These are phyloP conservation scores for Myotis myotis DNA, from an alignment of 2,797 vertebrate species.

Conservation along the genomic window DNA sequence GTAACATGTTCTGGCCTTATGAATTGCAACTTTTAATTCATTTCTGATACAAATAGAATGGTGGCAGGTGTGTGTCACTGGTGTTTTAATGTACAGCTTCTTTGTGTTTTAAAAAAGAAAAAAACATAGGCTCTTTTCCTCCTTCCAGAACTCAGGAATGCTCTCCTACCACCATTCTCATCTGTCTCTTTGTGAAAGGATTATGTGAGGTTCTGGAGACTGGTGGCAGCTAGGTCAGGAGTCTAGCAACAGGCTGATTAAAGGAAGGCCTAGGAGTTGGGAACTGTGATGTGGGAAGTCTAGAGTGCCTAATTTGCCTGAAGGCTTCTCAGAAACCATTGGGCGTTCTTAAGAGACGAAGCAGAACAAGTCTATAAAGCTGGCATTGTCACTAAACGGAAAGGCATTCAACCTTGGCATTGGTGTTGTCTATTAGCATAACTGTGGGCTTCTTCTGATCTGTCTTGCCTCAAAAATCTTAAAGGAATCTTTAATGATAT, in stretches of 20 bases:
- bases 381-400: neutral
- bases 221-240: neutral
- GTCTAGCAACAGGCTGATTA: neutral
- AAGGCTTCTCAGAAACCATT: neutral
- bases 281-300: neutral
- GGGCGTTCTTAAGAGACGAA: slow-evolving; percentile 35
- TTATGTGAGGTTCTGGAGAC: neutral
- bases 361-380: neutral
- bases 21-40: slow-evolving; percentile 1
- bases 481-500: slow-evolving; percentile 6
- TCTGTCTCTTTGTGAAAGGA: neutral
- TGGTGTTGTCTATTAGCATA: neutral
- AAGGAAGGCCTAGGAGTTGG: neutral
- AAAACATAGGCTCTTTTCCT: neutral
- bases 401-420: neutral
- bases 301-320: neutral
- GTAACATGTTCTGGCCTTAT: neutral
- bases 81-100: neutral
- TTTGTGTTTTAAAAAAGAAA: slow-evolving; percentile 38
- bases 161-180: neutral
- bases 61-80: neutral
- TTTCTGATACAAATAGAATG: slow-evolving; percentile 22
- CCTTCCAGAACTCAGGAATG: neutral
- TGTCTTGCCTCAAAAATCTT: slow-evolving; percentile 37
- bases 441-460: slow-evolving; percentile 13